Evolutionary conservation across 1,140 invertebrate genomes (phyloP), one percentile per base, ranked within the genome.

Genomic region (Anastrepha ludens): DNA sequence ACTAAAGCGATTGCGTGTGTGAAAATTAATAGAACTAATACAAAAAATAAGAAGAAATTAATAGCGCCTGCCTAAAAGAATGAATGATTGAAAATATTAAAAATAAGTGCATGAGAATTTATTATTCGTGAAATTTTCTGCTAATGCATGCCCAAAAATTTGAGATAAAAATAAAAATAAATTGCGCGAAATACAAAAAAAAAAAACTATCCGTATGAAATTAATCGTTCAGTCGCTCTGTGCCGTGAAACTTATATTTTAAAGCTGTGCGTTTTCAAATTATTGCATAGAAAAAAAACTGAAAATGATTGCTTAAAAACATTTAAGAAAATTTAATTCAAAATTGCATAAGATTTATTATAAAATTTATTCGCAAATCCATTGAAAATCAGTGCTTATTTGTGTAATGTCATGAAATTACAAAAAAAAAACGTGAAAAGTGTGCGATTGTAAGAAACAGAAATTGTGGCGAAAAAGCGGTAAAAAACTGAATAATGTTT

Each of bases 301-400:
- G 50, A 74, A 74, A 74, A 74, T 74, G 9, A 55, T 81, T 81
- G 50, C 74, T 81, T 81, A 81, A 81, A 81, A 81, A 81, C 74
- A 81, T 55, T 55, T 55, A 47, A 47, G 13, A 74, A 74, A 81
- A 67, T 67, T 67, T 67, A 29, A 67, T 64, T 64, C 4, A 64
- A 64, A 64, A 64, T 64, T 64, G 17, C n/a, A 0, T 39, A 67
- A 67, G 29, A 29, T 15, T 29, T 67, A 67, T 67, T 67, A 50
- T 17, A 55, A 81, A 81, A 81, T 81, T 20, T 81, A 81, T 81
- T 50, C 74, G 74, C 74, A 81, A 78, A 81, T 81, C 74, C 74
- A 9, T 81, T 55, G 47, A 81, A 81, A 81, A 81, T 81, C 9
- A 20, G 74, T 81, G 74, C 47, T 13, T 20, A 20, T 20, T 8